A percentile compares a stretch with the other conserved stretches of the same genome.
Evolutionary conservation across 2,797 vertebrate species (phyloP).

Genomic region (Pangasius macronema): DNA sequence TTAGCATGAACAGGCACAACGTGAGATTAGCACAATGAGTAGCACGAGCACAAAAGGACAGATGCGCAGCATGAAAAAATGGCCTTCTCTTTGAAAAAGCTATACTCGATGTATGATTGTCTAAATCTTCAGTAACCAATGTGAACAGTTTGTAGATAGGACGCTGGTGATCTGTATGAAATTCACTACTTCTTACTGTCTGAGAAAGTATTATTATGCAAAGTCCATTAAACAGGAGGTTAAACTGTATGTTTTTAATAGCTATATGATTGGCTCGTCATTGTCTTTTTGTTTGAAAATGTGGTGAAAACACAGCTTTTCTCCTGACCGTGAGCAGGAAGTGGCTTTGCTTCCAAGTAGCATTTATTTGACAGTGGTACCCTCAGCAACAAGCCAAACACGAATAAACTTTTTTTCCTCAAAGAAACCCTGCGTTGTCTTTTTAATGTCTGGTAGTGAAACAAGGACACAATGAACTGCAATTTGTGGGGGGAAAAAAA

Average conservation of each 20-base stretch:
- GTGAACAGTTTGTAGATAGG: conserved; percentile 45
- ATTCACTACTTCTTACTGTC: neutral
- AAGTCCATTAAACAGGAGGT: conserved; percentile 15
- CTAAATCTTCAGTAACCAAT: conserved; percentile 59
- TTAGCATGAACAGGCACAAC: neutral
- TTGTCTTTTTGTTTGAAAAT: conserved; percentile 23
- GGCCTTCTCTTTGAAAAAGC: conserved; percentile 59
- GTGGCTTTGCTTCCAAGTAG: conserved; percentile 74
- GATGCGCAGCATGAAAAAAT: conserved; percentile 67
- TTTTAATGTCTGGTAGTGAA: neutral
- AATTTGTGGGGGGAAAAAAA: no score
- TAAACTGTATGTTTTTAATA: neutral
- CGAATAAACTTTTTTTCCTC: conserved; percentile 80
- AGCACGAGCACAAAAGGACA: conserved; percentile 1
- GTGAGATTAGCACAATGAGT: neutral
- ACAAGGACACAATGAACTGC: neutral
- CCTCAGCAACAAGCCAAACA: conserved; percentile 79
- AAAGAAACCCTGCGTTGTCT: conserved; percentile 53
- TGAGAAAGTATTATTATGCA: conserved; percentile 33
- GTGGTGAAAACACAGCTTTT: conserved; percentile 17
- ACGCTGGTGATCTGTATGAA: neutral
- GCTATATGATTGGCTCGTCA: conserved; percentile 18
- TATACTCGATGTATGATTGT: conserved; percentile 69
- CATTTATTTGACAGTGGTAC: conserved; percentile 77
- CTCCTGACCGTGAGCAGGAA: conserved; percentile 44